Evolutionary conservation across 1,140 invertebrate genomes (phyloP), one percentile per base, ranked within the genome.

Genomic region (Anoplophora glabripennis): DNA sequence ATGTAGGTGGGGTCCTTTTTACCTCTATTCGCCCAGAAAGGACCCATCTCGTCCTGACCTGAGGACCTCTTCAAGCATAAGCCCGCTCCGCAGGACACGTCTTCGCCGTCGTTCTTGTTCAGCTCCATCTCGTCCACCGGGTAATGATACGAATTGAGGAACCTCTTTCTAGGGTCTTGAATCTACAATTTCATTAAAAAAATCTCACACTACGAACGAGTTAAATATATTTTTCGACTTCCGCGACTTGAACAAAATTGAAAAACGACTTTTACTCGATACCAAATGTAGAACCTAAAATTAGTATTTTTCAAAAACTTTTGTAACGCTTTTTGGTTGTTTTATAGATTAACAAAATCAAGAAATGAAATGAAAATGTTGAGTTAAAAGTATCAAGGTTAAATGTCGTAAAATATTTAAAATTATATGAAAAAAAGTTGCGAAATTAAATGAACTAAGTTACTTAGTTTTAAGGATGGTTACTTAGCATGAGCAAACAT

Each of bases 1-100:
- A 21, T 36, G 46, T 57, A 66, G 3, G 15, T 61, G 0, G 67
- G 66, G 58, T 71, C 66, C 48, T 67, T 72, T 51, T 73, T 73
- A n/a, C 71, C 72, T 38, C 72, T 53, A 44, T 74, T 74, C 1
- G 71, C 71, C 71, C 71, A 74, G 57, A 74, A 74, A 18, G 72
- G 71, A 0, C 70, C 71, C 12, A 63, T 44, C n/a, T 74, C 69
- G 4, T 61, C 65, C 41, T 66, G 61, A 18, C 38, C 40, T 11
- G 46, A 18, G 18, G 61, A 63, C 38, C 69, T 49, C 47, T 65
- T 66, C 1, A 65, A 36, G 48, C 68, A 71, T 9, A 34, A 56
- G n/a, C 49, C 44, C 4, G 34, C 14, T 7, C 46, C 44, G 53
- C 67, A 69, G 12, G 35, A 37, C 1, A 65, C 37, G 7, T 63